Percentiles rank a stretch among this genome's conserved stretches.
Evolutionary conservation across 2,797 vertebrate species (phyloP).

Genomic region (Micrastur ruficollis): DNA sequence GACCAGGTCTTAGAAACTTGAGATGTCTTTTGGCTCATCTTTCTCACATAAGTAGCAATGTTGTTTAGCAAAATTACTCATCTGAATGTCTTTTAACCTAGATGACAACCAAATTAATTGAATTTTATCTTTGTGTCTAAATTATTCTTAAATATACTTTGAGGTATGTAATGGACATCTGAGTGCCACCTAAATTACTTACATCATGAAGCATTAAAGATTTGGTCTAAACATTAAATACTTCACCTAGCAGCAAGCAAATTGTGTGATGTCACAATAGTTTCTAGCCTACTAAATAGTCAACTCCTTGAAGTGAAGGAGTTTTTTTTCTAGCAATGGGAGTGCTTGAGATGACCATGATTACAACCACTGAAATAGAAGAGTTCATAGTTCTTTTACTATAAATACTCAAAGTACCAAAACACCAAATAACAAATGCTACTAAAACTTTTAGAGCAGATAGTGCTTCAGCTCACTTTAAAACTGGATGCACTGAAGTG

Average conservation of each 20-base stretch:
- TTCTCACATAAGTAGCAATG: not conserved
- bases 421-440: not conserved
- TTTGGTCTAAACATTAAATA: not conserved
- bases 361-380: not conserved
- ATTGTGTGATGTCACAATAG: not conserved
- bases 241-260: not conserved
- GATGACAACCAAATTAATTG: not conserved
- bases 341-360: not conserved
- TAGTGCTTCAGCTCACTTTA: not conserved
- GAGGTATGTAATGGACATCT: not conserved
- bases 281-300: not conserved
- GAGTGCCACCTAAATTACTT: not conserved
- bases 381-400: not conserved
- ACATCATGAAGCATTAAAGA: not conserved
- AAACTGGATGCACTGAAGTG: not conserved
- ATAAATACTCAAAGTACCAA: not conserved
- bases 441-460: not conserved
- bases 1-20: not conserved
- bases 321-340: not conserved
- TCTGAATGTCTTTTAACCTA: not conserved
- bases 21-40: not conserved
- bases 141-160: not conserved
- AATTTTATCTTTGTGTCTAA: not conserved
- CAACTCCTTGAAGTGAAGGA: not conserved
- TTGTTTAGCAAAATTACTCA: not conserved